Base-by-base conservation (phyloP, 1,140 invertebrate species). In the Drosophila kanapiae region DNA sequence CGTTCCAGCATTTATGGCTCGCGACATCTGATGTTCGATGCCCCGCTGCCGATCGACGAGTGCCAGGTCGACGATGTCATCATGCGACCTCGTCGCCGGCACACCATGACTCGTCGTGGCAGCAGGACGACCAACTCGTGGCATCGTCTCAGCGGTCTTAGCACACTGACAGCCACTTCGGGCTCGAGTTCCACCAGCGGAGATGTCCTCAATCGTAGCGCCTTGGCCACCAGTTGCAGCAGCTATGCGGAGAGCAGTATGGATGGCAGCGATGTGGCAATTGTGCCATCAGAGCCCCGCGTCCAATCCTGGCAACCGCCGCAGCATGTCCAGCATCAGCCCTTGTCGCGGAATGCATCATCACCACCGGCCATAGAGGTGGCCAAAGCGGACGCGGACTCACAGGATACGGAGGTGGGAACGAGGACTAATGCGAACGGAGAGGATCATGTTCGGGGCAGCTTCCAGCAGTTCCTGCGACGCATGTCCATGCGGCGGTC, bases 41-140 rank as follows among this genome's bases (percentile, higher is more conserved):
- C 95, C 29, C 94, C 94, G 11, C 83, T 95, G 14, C 94, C 95
- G 4, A 94, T 94, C 9, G 95, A 95, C 61, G 95, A 95, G 75
- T 95, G 94, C 74, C 93, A 93, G 40, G 90, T 77, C 5, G 92
- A 93, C 16, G 90, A 90, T 63, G 86, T 93, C 0, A 83, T 92
- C 11, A 74, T 93, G 75, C 74, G 90, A 6, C 86, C 91, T n/a
- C 80, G 91, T 6, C 85, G 88, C 2, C 69, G 84, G 1, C 51
- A 57, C 2, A 54, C 75, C 4, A 29, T 76, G 3, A 77, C 75
- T 10, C 82, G 86, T 4, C 70, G 69, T 1, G 51, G 59, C 27
- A 78, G 82, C 58, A 81, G 74, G 18, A 85, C 78, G 14, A 40
- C 63, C 18, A 91, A 85, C 54, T 90, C 82, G 1, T 75, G 75